Evolutionary conservation across 2,113 vertebrate species (phyloP).

Genomic region (Apaloderma vittatum): DNA sequence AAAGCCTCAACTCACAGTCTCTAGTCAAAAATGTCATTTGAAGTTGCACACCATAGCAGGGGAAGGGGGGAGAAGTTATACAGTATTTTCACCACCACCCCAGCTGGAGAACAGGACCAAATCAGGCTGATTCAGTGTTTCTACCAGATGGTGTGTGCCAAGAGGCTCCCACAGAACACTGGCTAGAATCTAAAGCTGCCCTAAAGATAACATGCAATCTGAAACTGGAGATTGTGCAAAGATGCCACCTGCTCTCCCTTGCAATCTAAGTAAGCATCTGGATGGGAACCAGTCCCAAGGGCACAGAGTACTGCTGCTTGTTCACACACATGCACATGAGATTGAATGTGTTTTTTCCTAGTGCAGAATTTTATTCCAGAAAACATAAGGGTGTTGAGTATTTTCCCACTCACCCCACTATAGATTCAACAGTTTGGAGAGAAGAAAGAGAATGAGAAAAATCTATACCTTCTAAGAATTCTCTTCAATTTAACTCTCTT

Average conservation of each 20-base stretch:
- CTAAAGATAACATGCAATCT: conserved; percentile 17
- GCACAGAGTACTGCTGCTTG: not conserved
- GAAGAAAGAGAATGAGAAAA: not conserved
- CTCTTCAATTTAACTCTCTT: not conserved
- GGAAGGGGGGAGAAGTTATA: too few species aligned
- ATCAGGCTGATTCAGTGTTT: not conserved
- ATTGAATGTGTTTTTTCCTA: not conserved
- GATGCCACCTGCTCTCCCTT: conserved; percentile 45
- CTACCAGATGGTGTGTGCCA: not conserved
- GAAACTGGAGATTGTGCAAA: not conserved
- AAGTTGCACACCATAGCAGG: not conserved
- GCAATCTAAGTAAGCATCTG: not conserved
- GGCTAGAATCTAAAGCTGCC: conserved; percentile 9
- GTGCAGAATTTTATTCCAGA: not conserved
- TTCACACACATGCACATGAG: not conserved
- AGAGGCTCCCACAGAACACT: not conserved
- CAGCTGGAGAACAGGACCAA: not conserved
- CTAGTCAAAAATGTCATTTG: not conserved
- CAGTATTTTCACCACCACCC: not conserved
- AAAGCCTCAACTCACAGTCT: not conserved
- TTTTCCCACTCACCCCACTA: not conserved
- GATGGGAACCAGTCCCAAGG: conserved; percentile 30
- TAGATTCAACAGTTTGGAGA: not conserved
- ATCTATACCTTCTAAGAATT: not conserved
- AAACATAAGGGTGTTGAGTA: not conserved